Conservation (phyloP, 1,140 invertebrate genomes). For the Meteorus sp. region DNA sequence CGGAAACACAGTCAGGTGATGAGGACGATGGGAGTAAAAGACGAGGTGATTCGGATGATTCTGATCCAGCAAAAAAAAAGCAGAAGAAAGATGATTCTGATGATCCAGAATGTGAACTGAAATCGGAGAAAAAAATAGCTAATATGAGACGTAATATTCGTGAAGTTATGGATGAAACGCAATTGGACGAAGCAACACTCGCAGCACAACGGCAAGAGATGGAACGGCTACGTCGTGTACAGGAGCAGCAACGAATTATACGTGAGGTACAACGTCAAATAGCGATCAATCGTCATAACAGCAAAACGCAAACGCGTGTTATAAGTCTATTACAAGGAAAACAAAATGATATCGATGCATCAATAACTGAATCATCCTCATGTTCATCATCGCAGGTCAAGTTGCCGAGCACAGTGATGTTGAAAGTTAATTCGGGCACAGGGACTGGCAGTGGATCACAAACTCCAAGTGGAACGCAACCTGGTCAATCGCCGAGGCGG, state of each 20-base stretch:
- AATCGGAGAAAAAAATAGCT: conserved; percentile 65
- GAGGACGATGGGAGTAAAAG: conserved; percentile 48
- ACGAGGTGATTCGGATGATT: conserved; percentile 41
- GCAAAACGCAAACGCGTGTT: conserved; percentile 68
- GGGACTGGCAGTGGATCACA: conserved; percentile 31
- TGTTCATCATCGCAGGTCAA: conserved; percentile 43
- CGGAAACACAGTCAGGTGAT: conserved; percentile 40
- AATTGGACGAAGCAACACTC: conserved; percentile 89
- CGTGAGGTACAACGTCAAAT: conserved; percentile 76
- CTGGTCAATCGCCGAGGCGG: conserved; percentile 50
- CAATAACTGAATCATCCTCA: conserved; percentile 40
- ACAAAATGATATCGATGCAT: conserved; percentile 46
- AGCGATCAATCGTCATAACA: conserved; percentile 67
- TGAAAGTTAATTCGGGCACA: conserved; percentile 46
- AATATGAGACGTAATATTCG: conserved; percentile 83
- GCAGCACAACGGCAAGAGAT: conserved; percentile 90
- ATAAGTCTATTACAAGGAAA: conserved; percentile 71
- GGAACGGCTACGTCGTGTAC: conserved; percentile 80
- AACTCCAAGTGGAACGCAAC: conserved; percentile 29
- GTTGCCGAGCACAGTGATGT: conserved; percentile 44
- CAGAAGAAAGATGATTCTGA: conserved; percentile 51
- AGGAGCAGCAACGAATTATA: conserved; percentile 79
- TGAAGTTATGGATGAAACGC: conserved; percentile 90
- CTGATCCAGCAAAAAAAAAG: conserved; percentile 46
- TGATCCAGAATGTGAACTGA: conserved; percentile 51